phyloP scores from a whole-genome alignment of 2,797 vertebrate genomes.

The Paramormyrops hopkinsi region DNA sequence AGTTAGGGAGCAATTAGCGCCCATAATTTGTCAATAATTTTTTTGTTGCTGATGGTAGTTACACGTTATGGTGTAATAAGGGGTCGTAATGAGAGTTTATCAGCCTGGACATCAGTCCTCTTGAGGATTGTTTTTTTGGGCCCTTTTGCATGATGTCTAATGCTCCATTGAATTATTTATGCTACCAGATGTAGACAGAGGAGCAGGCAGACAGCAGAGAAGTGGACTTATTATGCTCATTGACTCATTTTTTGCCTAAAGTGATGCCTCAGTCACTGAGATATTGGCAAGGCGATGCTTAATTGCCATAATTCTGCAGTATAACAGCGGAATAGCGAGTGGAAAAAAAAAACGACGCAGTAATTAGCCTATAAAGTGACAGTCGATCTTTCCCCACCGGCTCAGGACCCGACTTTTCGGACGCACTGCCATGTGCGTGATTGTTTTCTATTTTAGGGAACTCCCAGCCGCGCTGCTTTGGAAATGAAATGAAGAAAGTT shows the following conservation, averaged over 20 bases:
- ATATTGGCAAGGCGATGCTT: background rate
- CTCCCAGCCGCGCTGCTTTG: constrained; percentile 39
- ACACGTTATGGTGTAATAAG: background rate
- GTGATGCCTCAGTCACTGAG: background rate
- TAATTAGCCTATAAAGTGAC: constrained; percentile 9
- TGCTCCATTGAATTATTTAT: background rate
- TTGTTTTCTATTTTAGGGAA: constrained; percentile 60
- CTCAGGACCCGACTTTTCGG: constrained; percentile 38
- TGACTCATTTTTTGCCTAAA: background rate
- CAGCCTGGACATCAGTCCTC: background rate
- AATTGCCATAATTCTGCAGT: background rate
- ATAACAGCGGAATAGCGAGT: background rate
- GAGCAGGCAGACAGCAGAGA: background rate
- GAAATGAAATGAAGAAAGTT: constrained; percentile 44
- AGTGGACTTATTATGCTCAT: background rate
- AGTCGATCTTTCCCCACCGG: constrained; percentile 41
- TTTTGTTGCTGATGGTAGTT: background rate
- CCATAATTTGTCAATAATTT: background rate
- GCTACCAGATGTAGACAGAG: background rate
- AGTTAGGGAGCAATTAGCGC: background rate
- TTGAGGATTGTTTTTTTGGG: background rate
- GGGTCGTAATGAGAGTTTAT: background rate
- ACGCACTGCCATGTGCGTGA: constrained; percentile 57
- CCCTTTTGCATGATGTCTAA: background rate
- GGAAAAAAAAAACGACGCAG: background rate